A percentile compares a stretch with the other conserved stretches of the same genome.
These are phyloP conservation scores for Tricholauxania praeusta DNA, from an alignment of 2,888 invertebrate genomes.

Conservation along the genomic window DNA sequence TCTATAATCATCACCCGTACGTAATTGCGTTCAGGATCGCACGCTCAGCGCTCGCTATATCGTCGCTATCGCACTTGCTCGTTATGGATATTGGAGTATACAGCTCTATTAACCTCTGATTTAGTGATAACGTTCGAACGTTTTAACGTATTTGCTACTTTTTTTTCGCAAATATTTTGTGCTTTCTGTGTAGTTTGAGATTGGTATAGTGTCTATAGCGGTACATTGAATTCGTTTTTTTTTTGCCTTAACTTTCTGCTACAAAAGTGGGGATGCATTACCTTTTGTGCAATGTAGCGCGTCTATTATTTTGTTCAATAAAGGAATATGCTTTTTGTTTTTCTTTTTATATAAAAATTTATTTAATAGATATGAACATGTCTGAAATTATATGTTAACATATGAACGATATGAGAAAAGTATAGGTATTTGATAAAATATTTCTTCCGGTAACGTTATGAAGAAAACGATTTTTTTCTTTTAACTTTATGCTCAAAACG, in stretches of 20 bases:
- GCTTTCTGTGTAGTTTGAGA: not conserved
- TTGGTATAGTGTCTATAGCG: constrained; percentile 8
- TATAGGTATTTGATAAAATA: constrained; percentile 11
- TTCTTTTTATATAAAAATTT: constrained; percentile 3
- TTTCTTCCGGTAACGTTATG: too few species aligned
- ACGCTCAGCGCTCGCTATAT: not conserved
- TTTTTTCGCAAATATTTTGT: not conserved
- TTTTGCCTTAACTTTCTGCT: not conserved
- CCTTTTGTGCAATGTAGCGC: not conserved
- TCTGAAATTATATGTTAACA: constrained; percentile 32
- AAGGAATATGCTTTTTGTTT: constrained; percentile 1
- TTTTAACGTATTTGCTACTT: constrained; percentile 34
- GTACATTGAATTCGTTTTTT: not conserved
- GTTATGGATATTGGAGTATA: constrained; percentile 29
- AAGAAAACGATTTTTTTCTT: too few species aligned
- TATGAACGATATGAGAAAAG: constrained; percentile 28
- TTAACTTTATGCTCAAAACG: too few species aligned
- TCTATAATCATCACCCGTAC: constrained; percentile 36
- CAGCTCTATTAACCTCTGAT: constrained; percentile 67
- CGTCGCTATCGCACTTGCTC: not conserved
- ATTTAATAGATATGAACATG: constrained; percentile 29
- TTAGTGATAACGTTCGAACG: constrained; percentile 67
- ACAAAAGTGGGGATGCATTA: constrained; percentile 12
- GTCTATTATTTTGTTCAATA: constrained; percentile 33
- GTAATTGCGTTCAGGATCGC: constrained; percentile 32